Base-by-base conservation (phyloP, 2,113 vertebrate species). In the Nerophis ophidion region DNA sequence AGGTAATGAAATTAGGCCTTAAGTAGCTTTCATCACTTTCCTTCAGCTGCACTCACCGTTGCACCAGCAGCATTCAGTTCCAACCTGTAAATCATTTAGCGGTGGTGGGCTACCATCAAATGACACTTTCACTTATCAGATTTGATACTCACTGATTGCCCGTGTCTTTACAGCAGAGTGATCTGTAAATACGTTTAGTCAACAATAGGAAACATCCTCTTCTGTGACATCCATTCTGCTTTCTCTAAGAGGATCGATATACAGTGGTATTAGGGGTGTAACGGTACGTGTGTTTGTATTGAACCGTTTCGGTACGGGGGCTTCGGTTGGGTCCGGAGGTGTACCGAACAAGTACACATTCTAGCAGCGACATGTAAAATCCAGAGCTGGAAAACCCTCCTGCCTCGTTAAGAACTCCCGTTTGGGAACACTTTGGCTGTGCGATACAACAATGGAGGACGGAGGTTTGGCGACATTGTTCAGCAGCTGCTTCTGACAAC, bases 1-100 rank as follows among this genome's bases (percentile, higher is more conserved):
- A 77, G 70, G 52, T 66, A 75, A 77, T 68, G 57, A 81, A 77
- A 57, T 61, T 74, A 66, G 57, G 62, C 70, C 70, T 82, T 4
- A 71, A 84, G 74, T 75, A 68, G 68, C 75, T 75, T 71, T 81
- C 71, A 74, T 65, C 74, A 75, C 74, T 64, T 74, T 66, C 59
- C 66, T 78, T 78, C 57, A 57, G 47, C 48, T 55, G 52, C 57
- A 55, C 64, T 40, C 63, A 72, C 61, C 61, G 57, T 66, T 65
- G 60, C 45, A 71, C 76, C 69, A 70, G 71, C 71, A 83, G 79
- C 73, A 61, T 63, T 54, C 60, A 57, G 58, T 79, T 81, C 50
- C 68, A 72, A 66, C 19, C 56, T 9, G 35, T 76, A 71, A 79
- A 74, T 77, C 63, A 80, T 81, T 81, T 72, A 77, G 75, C 19